Percentiles rank a stretch among this genome's conserved stretches.
Conservation (phyloP, 2,797 vertebrate genomes). For the Ibycter americanus region DNA sequence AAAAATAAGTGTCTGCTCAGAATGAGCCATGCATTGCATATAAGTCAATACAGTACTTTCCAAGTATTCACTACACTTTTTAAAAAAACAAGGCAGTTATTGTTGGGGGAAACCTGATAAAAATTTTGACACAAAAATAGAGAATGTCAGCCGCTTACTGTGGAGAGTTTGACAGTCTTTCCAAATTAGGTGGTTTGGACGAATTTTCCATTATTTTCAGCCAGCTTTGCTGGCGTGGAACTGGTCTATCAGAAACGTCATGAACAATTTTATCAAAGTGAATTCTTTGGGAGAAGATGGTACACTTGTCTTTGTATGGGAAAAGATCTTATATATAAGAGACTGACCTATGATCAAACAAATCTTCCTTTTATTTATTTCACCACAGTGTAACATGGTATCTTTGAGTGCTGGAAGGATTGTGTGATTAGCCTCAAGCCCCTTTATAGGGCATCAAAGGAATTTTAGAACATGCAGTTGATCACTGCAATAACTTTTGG, state of each 20-base stretch:
- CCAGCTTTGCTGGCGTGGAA: not conserved
- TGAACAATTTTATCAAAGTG: not conserved
- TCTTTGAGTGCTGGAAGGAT: not conserved
- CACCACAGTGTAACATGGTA: not conserved
- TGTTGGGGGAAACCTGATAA: not conserved
- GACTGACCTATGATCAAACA: not conserved
- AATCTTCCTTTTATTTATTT: not conserved
- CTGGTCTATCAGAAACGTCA: not conserved
- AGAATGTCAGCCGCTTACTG: not conserved
- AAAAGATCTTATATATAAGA: not conserved
- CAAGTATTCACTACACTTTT: not conserved
- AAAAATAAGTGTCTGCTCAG: not conserved
- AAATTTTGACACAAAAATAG: not conserved
- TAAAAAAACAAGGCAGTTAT: not conserved
- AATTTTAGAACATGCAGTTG: not conserved
- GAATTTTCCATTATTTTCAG: not conserved
- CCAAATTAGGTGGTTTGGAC: not conserved
- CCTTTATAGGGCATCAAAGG: not conserved
- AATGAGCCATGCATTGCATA: not conserved
- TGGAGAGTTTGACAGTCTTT: not conserved
- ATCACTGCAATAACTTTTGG: not conserved
- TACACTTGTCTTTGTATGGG: not conserved
- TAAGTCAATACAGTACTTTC: not conserved
- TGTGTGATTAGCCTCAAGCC: not conserved
- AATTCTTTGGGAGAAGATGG: not conserved